These are phyloP conservation scores for Boloria euphrosyne DNA, from an alignment of 2,888 invertebrate genomes.

Conservation along the genomic window DNA sequence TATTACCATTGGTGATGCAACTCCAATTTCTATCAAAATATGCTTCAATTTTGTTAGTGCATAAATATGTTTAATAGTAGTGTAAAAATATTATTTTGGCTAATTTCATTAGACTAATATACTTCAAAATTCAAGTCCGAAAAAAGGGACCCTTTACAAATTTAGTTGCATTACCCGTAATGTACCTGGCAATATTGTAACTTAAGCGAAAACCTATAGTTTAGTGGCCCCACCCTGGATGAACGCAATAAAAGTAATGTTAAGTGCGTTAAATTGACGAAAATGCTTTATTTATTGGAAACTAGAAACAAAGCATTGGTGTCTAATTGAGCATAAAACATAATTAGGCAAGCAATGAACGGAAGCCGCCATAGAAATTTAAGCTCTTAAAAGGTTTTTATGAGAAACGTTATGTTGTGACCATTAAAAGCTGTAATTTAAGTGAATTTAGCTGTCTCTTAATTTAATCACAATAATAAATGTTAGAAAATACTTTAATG, in stretches of 20 bases:
- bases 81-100: too few relatives aligned
- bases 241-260: slow-evolving; percentile 54
- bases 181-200: neutral
- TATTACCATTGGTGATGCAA: too few relatives aligned
- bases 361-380: slow-evolving; percentile 50
- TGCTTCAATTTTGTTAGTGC: too few relatives aligned
- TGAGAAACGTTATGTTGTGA: slow-evolving; percentile 28
- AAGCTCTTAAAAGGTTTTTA: slow-evolving; percentile 43
- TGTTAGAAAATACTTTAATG: neutral
- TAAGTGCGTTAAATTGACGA: slow-evolving; percentile 52
- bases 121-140: too few relatives aligned
- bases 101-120: too few relatives aligned
- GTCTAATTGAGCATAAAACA: slow-evolving; percentile 58
- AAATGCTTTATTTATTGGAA: slow-evolving; percentile 55
- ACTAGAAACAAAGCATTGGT: slow-evolving; percentile 52
- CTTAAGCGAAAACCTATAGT: slow-evolving; percentile 15
- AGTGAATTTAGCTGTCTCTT: slow-evolving; percentile 12
- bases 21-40: too few relatives aligned
- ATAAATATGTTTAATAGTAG: too few relatives aligned
- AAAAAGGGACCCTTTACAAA: too few relatives aligned
- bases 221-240: slow-evolving; percentile 53
- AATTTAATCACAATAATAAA: neutral
- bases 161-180: too few relatives aligned
- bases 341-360: slow-evolving; percentile 55
- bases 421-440: slow-evolving; percentile 19